Base-by-base conservation (phyloP, 2,888 invertebrate species). In the Phrixothrix hirtus region DNA sequence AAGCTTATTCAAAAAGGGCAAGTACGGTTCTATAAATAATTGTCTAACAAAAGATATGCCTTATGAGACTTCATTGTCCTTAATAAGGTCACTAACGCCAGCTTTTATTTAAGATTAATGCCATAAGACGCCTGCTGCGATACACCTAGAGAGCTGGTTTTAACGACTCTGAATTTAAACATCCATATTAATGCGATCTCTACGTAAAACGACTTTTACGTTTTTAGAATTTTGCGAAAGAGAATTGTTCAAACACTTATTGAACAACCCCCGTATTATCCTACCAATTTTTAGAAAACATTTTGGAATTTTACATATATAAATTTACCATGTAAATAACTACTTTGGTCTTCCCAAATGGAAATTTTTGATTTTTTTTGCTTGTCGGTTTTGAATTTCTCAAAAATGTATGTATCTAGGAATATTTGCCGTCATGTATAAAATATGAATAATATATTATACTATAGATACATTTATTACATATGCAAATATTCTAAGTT, bases 381-480 rank as follows among this genome's bases (percentile, higher is more conserved):
- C 7, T 7, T 21, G 3, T 21, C 21, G 21, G 21, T 21, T 21
- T 21, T 21, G 21, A 21, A 21, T 21, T 21, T 21, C 21, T 5
- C 4, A 7, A 7, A 21, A 21, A 21, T 21, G 21, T 21, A 3
- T 21, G 21, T 21, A 21, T 21, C 21, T 21, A 21, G 21, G 3
- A 21, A 21, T 21, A 21, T 21, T 7, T 21, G 7, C 21, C 21
- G 21, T 21, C 21, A 21, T 5, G 7, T 21, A 21, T 21, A 21
- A 21, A 21, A 21, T 21, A 25, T 37, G 25, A 37, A 21, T 37
- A 37, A 37, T 37, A 41, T 34, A 32, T 35, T 41, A 29, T 48
- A 48, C 39, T 31, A 41, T 25, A 48, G 49, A 49, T 46, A 45
- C 51, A 56, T 56, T 56, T 56, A 56, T 56, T 56, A 47, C 31